phyloP scores from a whole-genome alignment of 1,140 invertebrate genomes.

The Planococcus citri region DNA sequence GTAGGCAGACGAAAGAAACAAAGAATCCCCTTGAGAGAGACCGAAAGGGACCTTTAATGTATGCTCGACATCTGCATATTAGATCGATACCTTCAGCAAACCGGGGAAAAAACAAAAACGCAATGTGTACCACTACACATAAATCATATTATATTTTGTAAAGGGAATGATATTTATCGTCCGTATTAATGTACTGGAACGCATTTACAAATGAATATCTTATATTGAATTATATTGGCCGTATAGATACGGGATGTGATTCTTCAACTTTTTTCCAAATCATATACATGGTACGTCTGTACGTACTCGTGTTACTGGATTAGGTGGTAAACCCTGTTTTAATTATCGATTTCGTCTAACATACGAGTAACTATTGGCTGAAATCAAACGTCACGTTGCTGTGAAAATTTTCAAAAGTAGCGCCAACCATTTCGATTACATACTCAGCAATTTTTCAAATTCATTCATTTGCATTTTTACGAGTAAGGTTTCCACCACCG shows the following conservation, averaged over 20 bases:
- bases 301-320: too few species aligned
- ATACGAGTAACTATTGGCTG: too few species aligned
- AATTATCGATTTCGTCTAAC: too few species aligned
- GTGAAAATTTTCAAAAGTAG: too few species aligned
- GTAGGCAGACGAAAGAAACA: constrained; percentile 17
- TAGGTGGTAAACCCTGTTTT: too few species aligned
- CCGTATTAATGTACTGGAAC: constrained; percentile 16
- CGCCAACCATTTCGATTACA: background rate
- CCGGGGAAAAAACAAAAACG: background rate
- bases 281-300: too few species aligned
- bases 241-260: background rate
- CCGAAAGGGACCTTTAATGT: constrained; percentile 11
- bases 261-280: background rate
- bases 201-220: constrained; percentile 14
- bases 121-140: constrained; percentile 11
- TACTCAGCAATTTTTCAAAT: background rate
- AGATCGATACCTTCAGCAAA: constrained; percentile 10
- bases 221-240: constrained; percentile 9
- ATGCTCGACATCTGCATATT: constrained; percentile 19
- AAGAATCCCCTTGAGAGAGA: constrained; percentile 9
- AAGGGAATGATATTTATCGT: constrained; percentile 16
- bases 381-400: too few species aligned
- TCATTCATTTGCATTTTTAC: background rate
- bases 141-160: constrained; percentile 15
- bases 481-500: background rate